phyloP scores from a whole-genome alignment of 2,797 vertebrate species.

The Alcedo atthis region DNA sequence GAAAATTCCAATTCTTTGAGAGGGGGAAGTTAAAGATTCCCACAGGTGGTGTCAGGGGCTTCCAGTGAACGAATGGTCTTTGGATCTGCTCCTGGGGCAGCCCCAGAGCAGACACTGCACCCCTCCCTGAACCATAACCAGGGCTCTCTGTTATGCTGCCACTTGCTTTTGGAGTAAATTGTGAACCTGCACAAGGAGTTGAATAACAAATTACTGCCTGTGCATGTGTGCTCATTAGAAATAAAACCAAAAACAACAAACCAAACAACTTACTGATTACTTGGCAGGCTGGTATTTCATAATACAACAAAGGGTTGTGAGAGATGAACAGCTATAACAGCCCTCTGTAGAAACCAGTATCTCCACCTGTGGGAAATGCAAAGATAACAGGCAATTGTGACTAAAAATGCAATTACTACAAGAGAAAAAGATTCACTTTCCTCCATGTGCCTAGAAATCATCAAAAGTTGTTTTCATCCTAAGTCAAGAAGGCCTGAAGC shows the following conservation, averaged over 20 bases:
- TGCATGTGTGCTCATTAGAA: background rate
- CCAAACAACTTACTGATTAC: background rate
- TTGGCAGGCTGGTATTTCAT: slow-evolving; percentile 57
- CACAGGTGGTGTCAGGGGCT: fast-evolving
- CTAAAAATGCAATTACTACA: slow-evolving; percentile 66
- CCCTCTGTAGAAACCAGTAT: slow-evolving; percentile 52
- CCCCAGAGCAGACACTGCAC: background rate
- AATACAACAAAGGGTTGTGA: slow-evolving; percentile 50
- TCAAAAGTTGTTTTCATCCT: slow-evolving; percentile 41
- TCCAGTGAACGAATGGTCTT: background rate
- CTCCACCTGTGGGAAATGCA: slow-evolving; percentile 60
- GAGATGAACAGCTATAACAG: slow-evolving; percentile 47
- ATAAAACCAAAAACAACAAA: background rate
- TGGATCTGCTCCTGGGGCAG: background rate
- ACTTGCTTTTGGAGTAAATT: slow-evolving; percentile 18
- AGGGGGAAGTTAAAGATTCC: background rate
- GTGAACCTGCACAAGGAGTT: background rate
- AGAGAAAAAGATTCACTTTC: slow-evolving; percentile 31
- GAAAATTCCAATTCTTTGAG: background rate
- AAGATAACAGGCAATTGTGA: slow-evolving; percentile 57
- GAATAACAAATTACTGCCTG: slow-evolving; percentile 55
- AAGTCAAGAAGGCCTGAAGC: slow-evolving; percentile 17
- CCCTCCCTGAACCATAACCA: background rate
- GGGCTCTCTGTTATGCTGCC: background rate
- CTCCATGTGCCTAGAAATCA: slow-evolving; percentile 15